A percentile compares a stretch with the other conserved stretches of the same genome.
phyloP scores from a whole-genome alignment of 2,888 invertebrate species.

The Drosophila stalkeri region DNA sequence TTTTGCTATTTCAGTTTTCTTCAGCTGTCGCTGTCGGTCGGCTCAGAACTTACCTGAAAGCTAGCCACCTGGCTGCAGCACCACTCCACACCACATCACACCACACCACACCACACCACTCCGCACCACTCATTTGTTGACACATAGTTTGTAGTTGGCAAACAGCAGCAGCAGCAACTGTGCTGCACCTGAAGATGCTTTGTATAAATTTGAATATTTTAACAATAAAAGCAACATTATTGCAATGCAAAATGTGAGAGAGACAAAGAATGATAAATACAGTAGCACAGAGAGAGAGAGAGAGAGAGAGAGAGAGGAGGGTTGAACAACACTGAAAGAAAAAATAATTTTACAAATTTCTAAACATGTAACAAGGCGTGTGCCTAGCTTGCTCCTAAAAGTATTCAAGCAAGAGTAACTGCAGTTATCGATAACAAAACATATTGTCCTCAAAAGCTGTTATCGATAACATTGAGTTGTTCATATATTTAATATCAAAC shows the following conservation, averaged over 20 bases:
- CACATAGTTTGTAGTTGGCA: conserved; percentile 75
- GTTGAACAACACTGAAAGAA: background rate
- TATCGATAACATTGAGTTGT: background rate
- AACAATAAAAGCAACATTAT: conserved; percentile 58
- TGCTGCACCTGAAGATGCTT: conserved; percentile 71
- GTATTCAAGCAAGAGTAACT: background rate
- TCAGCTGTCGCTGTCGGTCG: conserved; percentile 61
- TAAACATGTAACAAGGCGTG: background rate
- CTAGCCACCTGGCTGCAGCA: conserved; percentile 14
- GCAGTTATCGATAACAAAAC: background rate
- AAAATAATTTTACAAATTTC: background rate
- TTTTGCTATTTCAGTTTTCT: conserved; percentile 50
- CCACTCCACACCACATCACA: background rate
- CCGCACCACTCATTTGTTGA: conserved; percentile 52
- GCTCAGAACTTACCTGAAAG: conserved; percentile 44
- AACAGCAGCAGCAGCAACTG: conserved; percentile 55
- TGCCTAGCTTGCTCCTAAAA: background rate
- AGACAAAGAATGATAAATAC: conserved; percentile 4
- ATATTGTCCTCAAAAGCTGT: too few species aligned
- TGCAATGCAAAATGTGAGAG: conserved; percentile 37
- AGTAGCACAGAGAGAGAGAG: too few species aligned
- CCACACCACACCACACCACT: background rate
- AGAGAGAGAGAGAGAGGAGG: background rate
- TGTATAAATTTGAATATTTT: conserved; percentile 78
- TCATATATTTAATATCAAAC: too few species aligned